These are phyloP conservation scores for Amblyraja radiata DNA, from an alignment of 2,797 vertebrate species.

Conservation along the genomic window DNA sequence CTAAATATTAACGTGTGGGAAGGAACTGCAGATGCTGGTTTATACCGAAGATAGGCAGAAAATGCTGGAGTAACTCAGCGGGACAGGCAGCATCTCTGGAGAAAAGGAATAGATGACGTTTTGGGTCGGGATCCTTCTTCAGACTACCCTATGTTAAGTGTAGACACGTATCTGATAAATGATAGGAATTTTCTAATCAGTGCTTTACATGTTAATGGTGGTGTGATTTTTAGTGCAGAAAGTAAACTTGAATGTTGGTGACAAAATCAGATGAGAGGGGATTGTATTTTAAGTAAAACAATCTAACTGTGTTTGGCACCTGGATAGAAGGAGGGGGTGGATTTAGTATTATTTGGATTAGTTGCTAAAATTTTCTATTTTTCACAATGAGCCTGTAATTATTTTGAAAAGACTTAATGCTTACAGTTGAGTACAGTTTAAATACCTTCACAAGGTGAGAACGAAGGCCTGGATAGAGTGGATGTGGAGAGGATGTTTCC, in stretches of 20 bases:
- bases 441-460: neutral
- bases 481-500: too few species aligned
- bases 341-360: neutral
- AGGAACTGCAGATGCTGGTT: too few species aligned
- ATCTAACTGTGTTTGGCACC: neutral
- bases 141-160: neutral
- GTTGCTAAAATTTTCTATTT: neutral
- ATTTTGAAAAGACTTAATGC: neutral
- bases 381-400: neutral
- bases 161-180: neutral
- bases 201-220: neutral
- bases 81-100: too few species aligned
- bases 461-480: too few species aligned
- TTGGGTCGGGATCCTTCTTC: too few species aligned
- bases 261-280: too few species aligned
- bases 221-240: neutral
- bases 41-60: too few species aligned
- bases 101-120: too few species aligned
- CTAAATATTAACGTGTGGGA: neutral
- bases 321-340: too few species aligned
- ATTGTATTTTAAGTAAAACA: too few species aligned
- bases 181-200: neutral
- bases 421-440: neutral
- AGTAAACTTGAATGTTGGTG: neutral
- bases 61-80: too few species aligned